These are phyloP conservation scores for Gymnosoma rotundatum DNA, from an alignment of 2,888 invertebrate genomes.

Conservation along the genomic window DNA sequence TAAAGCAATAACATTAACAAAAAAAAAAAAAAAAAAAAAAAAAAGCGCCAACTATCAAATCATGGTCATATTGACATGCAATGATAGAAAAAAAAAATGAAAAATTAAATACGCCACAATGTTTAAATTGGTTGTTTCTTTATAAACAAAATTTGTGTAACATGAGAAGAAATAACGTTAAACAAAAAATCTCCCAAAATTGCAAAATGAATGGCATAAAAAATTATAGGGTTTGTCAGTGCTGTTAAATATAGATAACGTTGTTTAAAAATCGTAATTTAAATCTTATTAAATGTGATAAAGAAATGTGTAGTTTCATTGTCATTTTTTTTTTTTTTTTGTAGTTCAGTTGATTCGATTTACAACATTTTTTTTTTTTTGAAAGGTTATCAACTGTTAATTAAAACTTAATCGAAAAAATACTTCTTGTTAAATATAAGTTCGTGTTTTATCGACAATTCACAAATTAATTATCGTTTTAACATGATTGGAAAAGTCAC, in stretches of 20 bases:
- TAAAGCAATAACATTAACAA: background rate
- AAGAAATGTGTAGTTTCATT: conserved; percentile 13
- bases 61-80: conserved; percentile 69
- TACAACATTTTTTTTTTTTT: no score
- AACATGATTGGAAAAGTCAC: conserved; percentile 3
- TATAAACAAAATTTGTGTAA: conserved; percentile 33
- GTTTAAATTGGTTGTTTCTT: conserved; percentile 11
- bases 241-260: background rate
- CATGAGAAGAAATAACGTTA: conserved; percentile 32
- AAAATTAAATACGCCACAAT: conserved; percentile 24
- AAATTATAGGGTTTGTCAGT: background rate
- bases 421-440: background rate
- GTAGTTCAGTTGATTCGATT: background rate
- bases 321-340: conserved; percentile 10
- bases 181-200: conserved; percentile 3
- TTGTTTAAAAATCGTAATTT: conserved; percentile 29
- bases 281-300: conserved; percentile 38
- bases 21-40: conserved; percentile 4
- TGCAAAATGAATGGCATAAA: background rate
- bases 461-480: conserved; percentile 43
- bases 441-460: conserved; percentile 8
- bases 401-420: background rate
- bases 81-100: conserved; percentile 40
- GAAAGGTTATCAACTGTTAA: background rate
- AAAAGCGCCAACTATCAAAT: conserved; percentile 57